phyloP scores from a whole-genome alignment of 1,140 invertebrate genomes.

The Acyrthosiphon pisum region DNA sequence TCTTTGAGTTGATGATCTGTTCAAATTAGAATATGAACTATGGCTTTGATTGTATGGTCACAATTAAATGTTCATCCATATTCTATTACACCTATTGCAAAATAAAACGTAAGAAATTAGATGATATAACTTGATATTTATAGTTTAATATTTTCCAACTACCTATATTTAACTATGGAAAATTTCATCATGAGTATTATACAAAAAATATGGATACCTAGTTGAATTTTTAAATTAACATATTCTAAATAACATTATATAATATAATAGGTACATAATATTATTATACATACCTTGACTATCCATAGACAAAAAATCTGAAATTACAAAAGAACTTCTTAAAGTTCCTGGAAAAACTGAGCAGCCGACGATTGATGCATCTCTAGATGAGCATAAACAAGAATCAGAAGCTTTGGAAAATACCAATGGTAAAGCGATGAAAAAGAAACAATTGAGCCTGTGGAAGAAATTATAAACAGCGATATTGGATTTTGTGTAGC shows the following conservation, averaged over 20 bases:
- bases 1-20: neutral
- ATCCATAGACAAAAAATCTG: too few species aligned
- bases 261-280: neutral
- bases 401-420: too few species aligned
- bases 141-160: neutral
- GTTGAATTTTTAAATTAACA: neutral
- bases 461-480: too few species aligned
- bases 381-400: too few species aligned
- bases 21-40: slow-evolving; percentile 25
- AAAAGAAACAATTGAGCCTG: too few species aligned
- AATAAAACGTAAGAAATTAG: too few species aligned
- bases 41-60: slow-evolving; percentile 32
- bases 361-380: too few species aligned
- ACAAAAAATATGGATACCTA: neutral
- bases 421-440: too few species aligned
- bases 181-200: neutral
- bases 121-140: neutral
- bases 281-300: too few species aligned
- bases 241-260: neutral
- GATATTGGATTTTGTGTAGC: too few species aligned
- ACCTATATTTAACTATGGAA: neutral
- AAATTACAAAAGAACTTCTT: too few species aligned
- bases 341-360: too few species aligned
- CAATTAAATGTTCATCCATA: slow-evolving; percentile 44
- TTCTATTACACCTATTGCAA: slow-evolving; percentile 1